These are phyloP conservation scores for Notothenia rossii DNA, from an alignment of 2,113 vertebrate genomes.

Conservation along the genomic window DNA sequence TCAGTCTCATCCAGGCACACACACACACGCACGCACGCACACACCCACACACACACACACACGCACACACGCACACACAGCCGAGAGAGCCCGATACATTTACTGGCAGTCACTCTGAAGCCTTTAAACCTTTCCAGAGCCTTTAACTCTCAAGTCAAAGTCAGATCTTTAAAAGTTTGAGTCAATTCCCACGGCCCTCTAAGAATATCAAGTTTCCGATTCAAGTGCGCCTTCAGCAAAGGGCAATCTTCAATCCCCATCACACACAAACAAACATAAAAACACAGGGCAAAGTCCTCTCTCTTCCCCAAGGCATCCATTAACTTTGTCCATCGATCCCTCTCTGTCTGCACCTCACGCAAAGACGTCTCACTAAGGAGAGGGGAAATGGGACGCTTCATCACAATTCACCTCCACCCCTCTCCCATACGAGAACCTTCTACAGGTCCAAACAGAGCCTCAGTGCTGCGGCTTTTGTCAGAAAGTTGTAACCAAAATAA, in stretches of 20 bases:
- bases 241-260: conserved; percentile 22
- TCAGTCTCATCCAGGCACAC: too few relatives aligned
- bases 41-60: conserved; percentile 21
- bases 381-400: conserved; percentile 42
- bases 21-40: background rate
- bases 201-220: conserved; percentile 53
- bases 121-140: conserved; percentile 32
- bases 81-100: conserved; percentile 9
- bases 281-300: conserved; percentile 31
- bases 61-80: conserved; percentile 11
- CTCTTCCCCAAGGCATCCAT: conserved; percentile 45
- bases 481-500: too few relatives aligned
- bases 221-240: conserved; percentile 39
- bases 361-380: conserved; percentile 63
- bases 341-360: conserved; percentile 43
- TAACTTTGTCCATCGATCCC: conserved; percentile 74
- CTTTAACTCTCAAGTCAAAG: conserved; percentile 38
- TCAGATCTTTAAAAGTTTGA: conserved; percentile 45
- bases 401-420: conserved; percentile 53
- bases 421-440: background rate
- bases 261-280: conserved; percentile 12
- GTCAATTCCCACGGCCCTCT: conserved; percentile 36
- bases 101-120: conserved; percentile 3
- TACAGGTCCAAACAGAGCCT: background rate
- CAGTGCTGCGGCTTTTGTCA: background rate